Evolutionary conservation across 2,888 invertebrate genomes (phyloP), one percentile per base, ranked within the genome.

Genomic region (Epirrita christyi): DNA sequence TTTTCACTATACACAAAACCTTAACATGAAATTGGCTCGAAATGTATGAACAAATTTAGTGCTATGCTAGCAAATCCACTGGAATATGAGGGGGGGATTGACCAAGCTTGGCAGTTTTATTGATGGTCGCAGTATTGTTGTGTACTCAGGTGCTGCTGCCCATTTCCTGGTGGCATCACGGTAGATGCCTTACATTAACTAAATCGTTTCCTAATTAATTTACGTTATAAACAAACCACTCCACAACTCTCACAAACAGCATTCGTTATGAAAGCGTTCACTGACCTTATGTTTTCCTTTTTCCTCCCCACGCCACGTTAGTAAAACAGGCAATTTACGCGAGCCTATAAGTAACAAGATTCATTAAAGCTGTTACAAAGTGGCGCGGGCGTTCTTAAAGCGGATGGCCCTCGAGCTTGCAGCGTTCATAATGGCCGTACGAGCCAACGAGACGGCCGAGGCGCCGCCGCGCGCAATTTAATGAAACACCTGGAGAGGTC

Each of bases 341-440:
- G 80, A 83, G 86, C 88, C 88, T 90, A 89, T 90, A 89, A 92
- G 91, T 90, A 91, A 90, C 90, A 85, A 88, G 89, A 90, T 92
- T 92, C 89, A 91, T 92, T 92, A 92, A 88, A 84, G 85, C 81
- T 79, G 88, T 90, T 90, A 91, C 91, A 91, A 90, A 92, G 91
- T 92, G 86, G 88, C 86, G 83, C 87, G 77, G 84, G 81, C 88
- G 88, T 88, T 90, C 91, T 91, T 91, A 88, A 88, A 91, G 89
- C 88, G 90, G 91, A 91, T 91, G 88, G 89, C 90, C 82, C 90
- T 91, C 84, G 83, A 91, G 90, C 84, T 86, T 85, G 88, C 89
- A 86, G 85, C 88, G 75, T 83, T 88, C 89, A 89, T 91, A 91
- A 92, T 88, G 86, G 85, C 79, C 84, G 84, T 86, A 83, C 83